A percentile compares a stretch with the other conserved stretches of the same genome.
These are phyloP conservation scores for Lordiphosa stackelbergi DNA, from an alignment of 1,140 invertebrate species.

Conservation along the genomic window DNA sequence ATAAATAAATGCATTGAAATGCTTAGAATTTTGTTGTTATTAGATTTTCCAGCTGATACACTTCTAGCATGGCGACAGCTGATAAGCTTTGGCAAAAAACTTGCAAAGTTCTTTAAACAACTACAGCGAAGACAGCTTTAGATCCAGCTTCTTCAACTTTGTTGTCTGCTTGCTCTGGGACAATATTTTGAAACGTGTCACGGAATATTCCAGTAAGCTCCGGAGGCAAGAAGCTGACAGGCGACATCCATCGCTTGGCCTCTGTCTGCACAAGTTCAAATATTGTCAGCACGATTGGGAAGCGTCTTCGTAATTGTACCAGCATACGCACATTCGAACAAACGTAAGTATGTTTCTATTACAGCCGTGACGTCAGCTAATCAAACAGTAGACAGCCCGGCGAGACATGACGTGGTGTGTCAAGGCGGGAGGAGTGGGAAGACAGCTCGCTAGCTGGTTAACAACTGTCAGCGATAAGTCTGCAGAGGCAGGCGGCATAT, in stretches of 20 bases:
- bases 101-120: conserved; percentile 8
- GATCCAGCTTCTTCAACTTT: conserved; percentile 8
- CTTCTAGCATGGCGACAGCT: not conserved
- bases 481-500: conserved; percentile 46
- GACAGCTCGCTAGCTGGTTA: conserved; percentile 26
- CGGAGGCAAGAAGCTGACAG: conserved; percentile 30
- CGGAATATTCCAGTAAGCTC: conserved; percentile 59
- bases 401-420: conserved; percentile 20
- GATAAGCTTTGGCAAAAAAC: conserved; percentile 6
- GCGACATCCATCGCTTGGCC: conserved; percentile 40
- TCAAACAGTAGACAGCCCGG: conserved; percentile 22
- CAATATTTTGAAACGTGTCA: conserved; percentile 71
- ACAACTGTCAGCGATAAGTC: conserved; percentile 37
- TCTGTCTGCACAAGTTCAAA: conserved; percentile 55
- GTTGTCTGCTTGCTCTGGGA: conserved; percentile 49
- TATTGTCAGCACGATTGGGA: conserved; percentile 42
- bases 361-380: conserved; percentile 46
- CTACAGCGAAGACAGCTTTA: conserved; percentile 3
- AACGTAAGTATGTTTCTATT: conserved; percentile 37
- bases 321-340: conserved; percentile 16
- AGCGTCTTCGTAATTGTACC: conserved; percentile 1
- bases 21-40: no score
- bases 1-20: no score
- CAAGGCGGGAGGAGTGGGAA: conserved; percentile 11
- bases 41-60: no score